A percentile compares a stretch with the other conserved stretches of the same genome.
These are phyloP conservation scores for Xyliphius kryptos DNA, from an alignment of 2,113 vertebrate species.

Conservation along the genomic window DNA sequence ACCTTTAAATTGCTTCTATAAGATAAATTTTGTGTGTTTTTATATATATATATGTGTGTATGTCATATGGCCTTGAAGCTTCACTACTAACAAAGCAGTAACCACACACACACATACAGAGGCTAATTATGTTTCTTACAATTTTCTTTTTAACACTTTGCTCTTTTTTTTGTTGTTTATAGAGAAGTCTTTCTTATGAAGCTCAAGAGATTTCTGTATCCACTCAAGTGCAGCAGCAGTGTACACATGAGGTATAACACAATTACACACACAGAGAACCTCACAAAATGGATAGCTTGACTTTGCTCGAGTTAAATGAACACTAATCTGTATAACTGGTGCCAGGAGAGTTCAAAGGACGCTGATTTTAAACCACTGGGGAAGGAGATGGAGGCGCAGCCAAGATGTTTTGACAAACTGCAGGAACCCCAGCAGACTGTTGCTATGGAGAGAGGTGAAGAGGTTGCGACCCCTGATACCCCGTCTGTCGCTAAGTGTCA, in stretches of 20 bases:
- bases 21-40: no score
- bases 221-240: constrained; percentile 37
- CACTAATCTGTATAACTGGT: not conserved
- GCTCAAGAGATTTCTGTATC: constrained; percentile 61
- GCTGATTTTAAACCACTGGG: not conserved
- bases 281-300: not conserved
- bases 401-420: not conserved
- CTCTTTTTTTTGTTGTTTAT: constrained; percentile 8
- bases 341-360: constrained; percentile 12
- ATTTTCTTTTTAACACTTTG: not conserved
- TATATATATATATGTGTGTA: no score
- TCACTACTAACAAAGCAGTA: no score
- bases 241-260: constrained; percentile 56
- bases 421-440: constrained; percentile 21
- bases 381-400: not conserved
- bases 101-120: no score
- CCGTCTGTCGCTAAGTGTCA: constrained; percentile 25
- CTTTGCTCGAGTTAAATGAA: not conserved
- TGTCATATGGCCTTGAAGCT: no score
- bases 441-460: constrained; percentile 35
- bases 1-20: no score
- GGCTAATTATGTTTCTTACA: no score
- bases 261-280: not conserved
- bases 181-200: constrained; percentile 66
- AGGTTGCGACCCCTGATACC: constrained; percentile 36